phyloP scores from a whole-genome alignment of 1,140 invertebrate genomes.

The Dendrolimus punctatus region DNA sequence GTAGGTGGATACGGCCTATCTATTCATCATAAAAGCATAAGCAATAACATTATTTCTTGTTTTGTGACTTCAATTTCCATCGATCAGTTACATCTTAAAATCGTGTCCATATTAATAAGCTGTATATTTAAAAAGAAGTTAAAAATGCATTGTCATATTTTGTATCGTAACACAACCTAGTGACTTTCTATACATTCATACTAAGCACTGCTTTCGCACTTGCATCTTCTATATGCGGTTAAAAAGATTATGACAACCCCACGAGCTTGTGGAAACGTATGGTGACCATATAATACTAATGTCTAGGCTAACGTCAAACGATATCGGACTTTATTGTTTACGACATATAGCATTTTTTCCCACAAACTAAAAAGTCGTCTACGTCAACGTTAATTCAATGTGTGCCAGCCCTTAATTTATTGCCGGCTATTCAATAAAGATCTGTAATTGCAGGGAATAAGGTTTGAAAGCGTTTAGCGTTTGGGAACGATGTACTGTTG shows the following conservation, averaged over 20 bases:
- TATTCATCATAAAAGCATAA: too few species aligned
- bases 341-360: conserved; percentile 29
- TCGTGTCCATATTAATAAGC: too few species aligned
- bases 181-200: too few species aligned
- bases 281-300: conserved; percentile 48
- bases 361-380: conserved; percentile 16
- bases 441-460: conserved; percentile 54
- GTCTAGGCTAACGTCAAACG: conserved; percentile 16
- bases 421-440: conserved; percentile 48
- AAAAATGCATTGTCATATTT: too few species aligned
- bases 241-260: conserved; percentile 68
- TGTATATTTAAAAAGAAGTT: too few species aligned
- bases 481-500: conserved; percentile 38
- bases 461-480: conserved; percentile 61
- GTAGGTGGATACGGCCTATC: too few species aligned
- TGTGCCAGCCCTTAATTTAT: conserved; percentile 59
- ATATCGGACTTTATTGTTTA: conserved; percentile 29
- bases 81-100: too few species aligned
- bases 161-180: too few species aligned
- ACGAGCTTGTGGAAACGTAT: conserved; percentile 39
- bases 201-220: too few species aligned
- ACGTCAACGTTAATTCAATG: conserved; percentile 58
- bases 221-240: conserved; percentile 49
- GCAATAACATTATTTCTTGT: too few species aligned
- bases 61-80: too few species aligned